Evolutionary conservation across 2,113 vertebrate genomes (phyloP).

Genomic region (Gambusia affinis): DNA sequence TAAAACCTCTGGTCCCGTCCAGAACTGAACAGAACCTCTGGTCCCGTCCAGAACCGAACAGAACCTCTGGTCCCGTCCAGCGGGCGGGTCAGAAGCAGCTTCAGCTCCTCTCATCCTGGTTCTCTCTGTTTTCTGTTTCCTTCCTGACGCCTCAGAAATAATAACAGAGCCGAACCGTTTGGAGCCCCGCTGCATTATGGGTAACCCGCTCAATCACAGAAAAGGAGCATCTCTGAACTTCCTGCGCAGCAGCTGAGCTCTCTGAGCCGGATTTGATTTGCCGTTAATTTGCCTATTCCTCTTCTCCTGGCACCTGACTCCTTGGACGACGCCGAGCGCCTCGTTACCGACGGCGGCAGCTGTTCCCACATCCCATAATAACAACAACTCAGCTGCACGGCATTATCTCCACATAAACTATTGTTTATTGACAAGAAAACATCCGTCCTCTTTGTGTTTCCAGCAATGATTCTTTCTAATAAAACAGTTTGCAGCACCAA

Average conservation of each 20-base stretch:
- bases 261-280: slow-evolving; percentile 58
- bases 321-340: slow-evolving; percentile 41
- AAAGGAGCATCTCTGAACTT: slow-evolving; percentile 59
- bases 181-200: slow-evolving; percentile 60
- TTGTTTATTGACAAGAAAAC: slow-evolving; percentile 19
- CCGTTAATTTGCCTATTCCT: slow-evolving; percentile 61
- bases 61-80: not conserved
- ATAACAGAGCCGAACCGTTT: slow-evolving; percentile 40
- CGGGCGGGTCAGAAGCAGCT: slow-evolving; percentile 4
- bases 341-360: slow-evolving; percentile 41
- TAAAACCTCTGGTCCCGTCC: too few species aligned
- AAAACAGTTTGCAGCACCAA: slow-evolving; percentile 17
- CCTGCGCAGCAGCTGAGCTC: slow-evolving; percentile 65
- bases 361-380: slow-evolving; percentile 24
- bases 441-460: not conserved
- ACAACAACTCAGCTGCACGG: slow-evolving; percentile 32
- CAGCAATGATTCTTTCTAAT: slow-evolving; percentile 27
- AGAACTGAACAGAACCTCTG: too few species aligned
- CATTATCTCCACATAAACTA: slow-evolving; percentile 4
- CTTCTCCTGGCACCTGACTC: slow-evolving; percentile 63
- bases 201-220: slow-evolving; percentile 29
- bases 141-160: slow-evolving; percentile 40
- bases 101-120: too few species aligned
- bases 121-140: slow-evolving; percentile 14
- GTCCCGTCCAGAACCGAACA: too few species aligned